A percentile compares a stretch with the other conserved stretches of the same genome.
Conservation (phyloP, 2,797 vertebrate genomes). For the Carapus acus region DNA sequence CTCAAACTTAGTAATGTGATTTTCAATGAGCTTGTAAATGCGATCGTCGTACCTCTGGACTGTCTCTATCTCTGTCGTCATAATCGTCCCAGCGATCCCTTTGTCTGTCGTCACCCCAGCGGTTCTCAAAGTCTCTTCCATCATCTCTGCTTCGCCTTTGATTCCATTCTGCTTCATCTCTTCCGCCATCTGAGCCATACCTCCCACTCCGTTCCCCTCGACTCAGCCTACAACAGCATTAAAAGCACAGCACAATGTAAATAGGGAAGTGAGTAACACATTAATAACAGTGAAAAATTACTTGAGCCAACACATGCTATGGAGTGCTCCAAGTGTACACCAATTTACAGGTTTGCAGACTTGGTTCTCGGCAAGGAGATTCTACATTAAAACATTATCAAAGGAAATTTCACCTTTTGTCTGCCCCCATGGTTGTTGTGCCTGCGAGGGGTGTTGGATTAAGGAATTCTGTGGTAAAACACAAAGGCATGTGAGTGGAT, state of each 20-base stretch:
- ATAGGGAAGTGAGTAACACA: no score
- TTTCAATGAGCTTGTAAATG: no score
- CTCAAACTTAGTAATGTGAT: no score
- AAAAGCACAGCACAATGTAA: no score
- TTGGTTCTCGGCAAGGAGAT: no score
- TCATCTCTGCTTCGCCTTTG: constrained; percentile 70
- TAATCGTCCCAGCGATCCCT: constrained; percentile 75
- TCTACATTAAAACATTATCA: no score
- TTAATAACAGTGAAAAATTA: no score
- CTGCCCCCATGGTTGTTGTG: constrained; percentile 42
- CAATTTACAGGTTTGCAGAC: not conserved
- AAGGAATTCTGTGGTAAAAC: constrained; percentile 12
- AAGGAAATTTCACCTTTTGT: constrained; percentile 54
- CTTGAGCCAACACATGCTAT: no score
- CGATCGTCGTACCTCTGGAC: constrained; percentile 78
- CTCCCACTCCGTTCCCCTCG: constrained; percentile 88
- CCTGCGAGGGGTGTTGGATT: not conserved
- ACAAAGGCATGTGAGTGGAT: not conserved
- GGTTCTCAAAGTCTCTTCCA: constrained; percentile 78
- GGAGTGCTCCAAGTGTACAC: no score
- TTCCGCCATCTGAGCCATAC: constrained; percentile 83
- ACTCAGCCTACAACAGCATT: constrained; percentile 69
- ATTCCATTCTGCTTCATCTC: constrained; percentile 78
- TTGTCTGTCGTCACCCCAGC: constrained; percentile 79
- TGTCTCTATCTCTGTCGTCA: constrained; percentile 65